These are phyloP conservation scores for Gnathonemus echidnorhynchus DNA, from an alignment of 2,113 vertebrate species.

Conservation along the genomic window DNA sequence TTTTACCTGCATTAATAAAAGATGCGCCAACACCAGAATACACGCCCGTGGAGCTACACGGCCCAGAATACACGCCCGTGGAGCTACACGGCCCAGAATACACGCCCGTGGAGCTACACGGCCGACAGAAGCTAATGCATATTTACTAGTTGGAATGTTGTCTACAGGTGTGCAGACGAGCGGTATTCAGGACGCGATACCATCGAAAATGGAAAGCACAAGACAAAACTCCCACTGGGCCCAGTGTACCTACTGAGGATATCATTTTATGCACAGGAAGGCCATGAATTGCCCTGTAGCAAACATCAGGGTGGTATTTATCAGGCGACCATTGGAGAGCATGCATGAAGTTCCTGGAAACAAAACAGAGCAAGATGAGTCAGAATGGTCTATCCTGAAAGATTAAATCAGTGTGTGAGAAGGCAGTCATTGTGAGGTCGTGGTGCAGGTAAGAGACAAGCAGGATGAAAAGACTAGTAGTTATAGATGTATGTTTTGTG, in stretches of 20 bases:
- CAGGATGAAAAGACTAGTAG: not conserved
- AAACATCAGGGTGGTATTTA: not conserved
- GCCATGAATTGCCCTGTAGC: not conserved
- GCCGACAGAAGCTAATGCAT: not conserved
- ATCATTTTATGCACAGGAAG: not conserved
- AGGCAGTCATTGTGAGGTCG: not conserved
- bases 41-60: not conserved
- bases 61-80: not conserved
- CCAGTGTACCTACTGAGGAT: not conserved
- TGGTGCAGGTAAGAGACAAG: not conserved
- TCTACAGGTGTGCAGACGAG: not conserved
- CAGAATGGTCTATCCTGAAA: not conserved
- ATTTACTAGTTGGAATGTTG: not conserved
- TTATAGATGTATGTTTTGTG: not conserved
- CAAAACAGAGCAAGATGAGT: not conserved
- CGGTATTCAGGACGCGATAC: not conserved
- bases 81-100: not conserved
- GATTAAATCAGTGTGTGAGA: not conserved
- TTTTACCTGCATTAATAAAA: not conserved
- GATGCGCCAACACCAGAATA: not conserved
- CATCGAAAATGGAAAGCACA: not conserved
- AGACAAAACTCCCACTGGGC: not conserved
- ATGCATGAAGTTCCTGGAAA: not conserved
- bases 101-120: not conserved
- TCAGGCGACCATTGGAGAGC: not conserved